Evolutionary conservation across 2,888 invertebrate species (phyloP), one percentile per base, ranked within the genome.

Genomic region (Cryptus armator): DNA sequence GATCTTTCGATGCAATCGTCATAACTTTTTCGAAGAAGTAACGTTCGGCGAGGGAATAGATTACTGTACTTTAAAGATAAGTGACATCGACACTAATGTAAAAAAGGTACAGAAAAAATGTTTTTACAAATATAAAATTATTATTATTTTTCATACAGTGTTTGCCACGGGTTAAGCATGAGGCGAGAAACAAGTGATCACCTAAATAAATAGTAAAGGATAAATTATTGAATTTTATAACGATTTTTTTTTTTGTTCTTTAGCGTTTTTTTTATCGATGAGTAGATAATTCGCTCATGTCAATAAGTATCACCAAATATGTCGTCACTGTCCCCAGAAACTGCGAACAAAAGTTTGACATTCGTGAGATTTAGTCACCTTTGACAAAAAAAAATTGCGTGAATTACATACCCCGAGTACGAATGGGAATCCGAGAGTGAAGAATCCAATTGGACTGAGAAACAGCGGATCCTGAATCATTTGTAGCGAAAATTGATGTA

Each of bases 401-500:
- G 48, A 14, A 16, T 53, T n/a, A 59, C 83, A 81, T 37, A 88
- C 88, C 3, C 59, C 53, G 59, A 24, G 77, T 1, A 88, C 3
- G n/a, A 86, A 86, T 10, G 16, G 12, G 14, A 79, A 83, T 43
- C 86, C 85, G 10, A 88, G 80, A n/a, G 53, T 44, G 53, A 87
- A 79, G 10, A 88, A 81, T 43, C 86, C 87, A 71, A 46, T 78
- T 7, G 86, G 86, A 12, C 78, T 77, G 16, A 88, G 86, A 7
- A 16, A 46, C 16, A 86, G 16, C n/a, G 82, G 87, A 83, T 86
- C 81, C 37, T 83, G 82, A 32, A 84, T 83, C 67, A 88, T 66
- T 76, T 88, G 88, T 3, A 87, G 44, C n/a, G 81, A 76, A 53
- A 86, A 87, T 53, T 84, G 86, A 16, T 81, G 48, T 37, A 88